A percentile compares a stretch with the other conserved stretches of the same genome.
Evolutionary conservation across 2,888 invertebrate genomes (phyloP).

Genomic region (Cecidostiba fungosa): DNA sequence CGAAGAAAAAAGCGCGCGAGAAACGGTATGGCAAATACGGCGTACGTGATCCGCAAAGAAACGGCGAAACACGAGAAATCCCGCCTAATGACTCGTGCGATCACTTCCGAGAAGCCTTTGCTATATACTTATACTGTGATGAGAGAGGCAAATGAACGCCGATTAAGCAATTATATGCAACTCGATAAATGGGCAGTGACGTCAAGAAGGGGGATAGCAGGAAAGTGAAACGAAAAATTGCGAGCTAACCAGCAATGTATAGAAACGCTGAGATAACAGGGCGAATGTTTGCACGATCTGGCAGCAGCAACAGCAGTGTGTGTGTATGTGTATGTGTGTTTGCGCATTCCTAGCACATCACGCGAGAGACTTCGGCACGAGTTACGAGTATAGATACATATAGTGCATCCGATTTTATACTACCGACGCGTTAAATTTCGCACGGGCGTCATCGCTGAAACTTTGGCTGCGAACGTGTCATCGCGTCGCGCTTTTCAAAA

Average conservation of each 20-base stretch:
- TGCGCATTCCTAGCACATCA: background rate
- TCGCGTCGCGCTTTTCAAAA: conserved; percentile 26
- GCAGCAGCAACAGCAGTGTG: background rate
- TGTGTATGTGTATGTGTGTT: background rate
- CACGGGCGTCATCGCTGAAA: conserved; percentile 33
- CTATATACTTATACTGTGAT: background rate
- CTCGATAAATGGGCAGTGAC: background rate
- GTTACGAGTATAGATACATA: background rate
- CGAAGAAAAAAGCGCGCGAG: background rate
- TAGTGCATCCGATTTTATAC: background rate
- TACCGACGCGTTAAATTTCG: conserved; percentile 9
- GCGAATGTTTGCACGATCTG: background rate
- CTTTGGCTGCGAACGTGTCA: background rate
- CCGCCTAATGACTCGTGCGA: conserved; percentile 12
- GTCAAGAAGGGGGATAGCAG: background rate
- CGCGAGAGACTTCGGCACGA: background rate
- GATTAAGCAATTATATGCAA: background rate
- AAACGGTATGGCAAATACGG: background rate
- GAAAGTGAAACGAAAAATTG: background rate
- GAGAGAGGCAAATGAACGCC: background rate
- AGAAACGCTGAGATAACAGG: background rate
- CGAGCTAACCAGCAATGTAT: background rate
- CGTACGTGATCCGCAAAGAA: conserved; percentile 9
- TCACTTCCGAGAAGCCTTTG: background rate
- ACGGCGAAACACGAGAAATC: background rate